A percentile compares a stretch with the other conserved stretches of the same genome.
Conservation (phyloP, 1,140 invertebrate genomes). For the Liolophura sinensis region DNA sequence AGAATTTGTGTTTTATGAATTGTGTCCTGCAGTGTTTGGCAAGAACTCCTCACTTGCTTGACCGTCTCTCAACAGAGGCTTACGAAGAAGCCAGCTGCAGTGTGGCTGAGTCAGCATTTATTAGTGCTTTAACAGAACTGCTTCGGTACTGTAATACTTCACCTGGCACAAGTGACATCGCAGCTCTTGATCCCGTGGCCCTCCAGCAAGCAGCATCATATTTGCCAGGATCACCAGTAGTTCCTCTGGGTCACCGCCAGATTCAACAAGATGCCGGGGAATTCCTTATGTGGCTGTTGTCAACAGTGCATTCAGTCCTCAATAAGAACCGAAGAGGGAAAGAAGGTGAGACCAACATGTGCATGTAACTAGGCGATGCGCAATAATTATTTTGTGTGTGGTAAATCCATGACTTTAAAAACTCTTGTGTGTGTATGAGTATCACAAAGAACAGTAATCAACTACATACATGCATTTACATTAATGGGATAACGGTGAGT, state of each 20-base stretch:
- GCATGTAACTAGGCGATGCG: no score
- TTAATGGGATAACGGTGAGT: no score
- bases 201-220: slow-evolving; percentile 38
- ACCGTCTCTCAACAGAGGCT: slow-evolving; percentile 30
- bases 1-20: slow-evolving; percentile 56
- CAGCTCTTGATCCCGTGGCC: slow-evolving; percentile 28
- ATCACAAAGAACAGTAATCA: no score
- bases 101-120: slow-evolving; percentile 39
- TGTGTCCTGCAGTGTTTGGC: slow-evolving; percentile 53
- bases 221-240: slow-evolving; percentile 32
- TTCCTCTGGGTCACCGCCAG: slow-evolving; percentile 33
- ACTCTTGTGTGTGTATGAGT: no score
- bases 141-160: slow-evolving; percentile 30
- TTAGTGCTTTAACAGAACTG: slow-evolving; percentile 37
- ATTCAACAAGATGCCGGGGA: slow-evolving; percentile 54
- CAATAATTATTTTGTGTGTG: no score
- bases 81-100: slow-evolving; percentile 38
- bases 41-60: slow-evolving; percentile 39
- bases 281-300: slow-evolving; percentile 55
- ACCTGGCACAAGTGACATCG: slow-evolving; percentile 9
- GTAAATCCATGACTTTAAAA: no score
- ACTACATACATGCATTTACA: no score
- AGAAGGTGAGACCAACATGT: not conserved
- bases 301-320: slow-evolving; percentile 41
- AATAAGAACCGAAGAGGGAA: slow-evolving; percentile 33